These are phyloP conservation scores for Amphiprion clarkii DNA, from an alignment of 2,797 vertebrate species.

Conservation along the genomic window DNA sequence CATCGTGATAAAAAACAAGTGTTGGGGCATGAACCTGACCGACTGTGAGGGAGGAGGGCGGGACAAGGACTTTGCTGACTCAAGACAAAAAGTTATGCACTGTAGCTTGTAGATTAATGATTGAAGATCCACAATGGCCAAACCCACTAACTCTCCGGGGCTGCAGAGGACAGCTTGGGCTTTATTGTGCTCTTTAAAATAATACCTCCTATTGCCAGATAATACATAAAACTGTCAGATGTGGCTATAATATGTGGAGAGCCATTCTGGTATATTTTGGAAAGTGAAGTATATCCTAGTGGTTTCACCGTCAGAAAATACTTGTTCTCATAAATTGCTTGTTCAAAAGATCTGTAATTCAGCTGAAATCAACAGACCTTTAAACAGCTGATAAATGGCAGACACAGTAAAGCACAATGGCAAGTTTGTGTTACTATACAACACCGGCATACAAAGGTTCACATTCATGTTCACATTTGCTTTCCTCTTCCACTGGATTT, in stretches of 20 bases:
- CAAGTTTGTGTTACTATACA: neutral
- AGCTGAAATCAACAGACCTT: conserved; percentile 6
- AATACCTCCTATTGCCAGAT: conserved; percentile 39
- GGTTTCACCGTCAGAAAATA: neutral
- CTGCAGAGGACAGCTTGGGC: conserved; percentile 31
- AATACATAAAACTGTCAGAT: conserved; percentile 46
- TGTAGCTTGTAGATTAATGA: conserved; percentile 65
- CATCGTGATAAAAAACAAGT: conserved; percentile 26
- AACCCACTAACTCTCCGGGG: conserved; percentile 35
- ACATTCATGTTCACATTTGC: neutral
- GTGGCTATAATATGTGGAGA: conserved; percentile 26
- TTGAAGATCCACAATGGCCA: conserved; percentile 52
- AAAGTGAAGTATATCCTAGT: neutral
- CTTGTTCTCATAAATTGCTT: neutral
- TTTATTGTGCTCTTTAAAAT: conserved; percentile 58
- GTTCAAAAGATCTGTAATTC: neutral
- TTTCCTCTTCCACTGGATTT: conserved; percentile 23
- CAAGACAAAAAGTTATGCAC: conserved; percentile 56
- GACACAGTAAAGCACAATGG: neutral
- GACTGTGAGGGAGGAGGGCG: conserved; percentile 30
- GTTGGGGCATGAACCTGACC: conserved; percentile 44
- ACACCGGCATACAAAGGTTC: neutral
- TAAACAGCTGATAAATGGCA: neutral
- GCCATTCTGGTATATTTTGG: conserved; percentile 11
- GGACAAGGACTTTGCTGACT: conserved; percentile 67